phyloP scores from a whole-genome alignment of 2,797 vertebrate species.

The Echeneis naucrates region DNA sequence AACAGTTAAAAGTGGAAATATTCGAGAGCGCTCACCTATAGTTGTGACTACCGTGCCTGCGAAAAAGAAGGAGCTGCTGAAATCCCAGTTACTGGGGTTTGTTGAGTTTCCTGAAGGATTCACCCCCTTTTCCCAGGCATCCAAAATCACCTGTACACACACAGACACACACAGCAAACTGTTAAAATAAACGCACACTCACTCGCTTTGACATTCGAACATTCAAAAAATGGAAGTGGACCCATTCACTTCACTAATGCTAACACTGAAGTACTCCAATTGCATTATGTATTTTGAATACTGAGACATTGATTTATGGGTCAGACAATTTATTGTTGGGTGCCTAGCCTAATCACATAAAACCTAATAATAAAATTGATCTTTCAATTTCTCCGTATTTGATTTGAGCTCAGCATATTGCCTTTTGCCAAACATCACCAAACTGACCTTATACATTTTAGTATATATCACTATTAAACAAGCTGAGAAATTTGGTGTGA shows the following conservation, averaged over 20 bases:
- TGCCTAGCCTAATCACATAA: conserved; percentile 7
- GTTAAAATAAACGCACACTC: background rate
- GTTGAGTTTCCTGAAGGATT: conserved; percentile 93
- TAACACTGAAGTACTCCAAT: background rate
- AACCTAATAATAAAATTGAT: conserved; percentile 32
- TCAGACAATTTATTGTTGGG: conserved; percentile 31
- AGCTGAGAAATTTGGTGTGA: background rate
- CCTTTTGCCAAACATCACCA: background rate
- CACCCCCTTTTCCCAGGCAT: conserved; percentile 92
- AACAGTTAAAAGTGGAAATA: background rate
- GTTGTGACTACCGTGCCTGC: conserved; percentile 94
- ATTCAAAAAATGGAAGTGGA: no score
- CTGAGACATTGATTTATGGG: conserved; percentile 24
- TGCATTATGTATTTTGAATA: background rate
- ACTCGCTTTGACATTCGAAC: no score
- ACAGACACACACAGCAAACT: conserved; percentile 3
- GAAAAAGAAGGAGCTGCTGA: conserved; percentile 95
- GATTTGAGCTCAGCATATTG: no score
- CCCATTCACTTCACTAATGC: background rate
- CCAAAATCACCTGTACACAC: conserved; percentile 90
- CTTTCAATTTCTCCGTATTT: conserved; percentile 10
- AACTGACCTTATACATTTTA: background rate
- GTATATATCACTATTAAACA: background rate
- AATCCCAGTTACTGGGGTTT: conserved; percentile 97
- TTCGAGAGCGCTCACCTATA: conserved; percentile 84